Conservation (phyloP, 1,140 invertebrate species). For the Drosophila trapezifrons region DNA sequence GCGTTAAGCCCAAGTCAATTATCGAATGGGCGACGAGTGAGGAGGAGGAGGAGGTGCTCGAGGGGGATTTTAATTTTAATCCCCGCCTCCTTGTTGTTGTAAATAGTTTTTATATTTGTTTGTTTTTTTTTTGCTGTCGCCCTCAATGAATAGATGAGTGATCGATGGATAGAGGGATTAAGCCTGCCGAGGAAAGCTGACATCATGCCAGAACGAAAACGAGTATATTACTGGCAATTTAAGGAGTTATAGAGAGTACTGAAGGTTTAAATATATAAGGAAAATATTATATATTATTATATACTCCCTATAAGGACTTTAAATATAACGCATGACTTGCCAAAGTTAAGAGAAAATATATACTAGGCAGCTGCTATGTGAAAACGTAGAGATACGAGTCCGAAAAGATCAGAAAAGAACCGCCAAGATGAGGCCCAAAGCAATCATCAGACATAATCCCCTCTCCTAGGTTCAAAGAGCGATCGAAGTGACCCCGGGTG, state of each 20-base stretch:
- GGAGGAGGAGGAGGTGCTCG: neutral
- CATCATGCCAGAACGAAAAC: constrained; percentile 3
- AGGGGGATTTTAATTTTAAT: constrained; percentile 24
- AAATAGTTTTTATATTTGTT: constrained; percentile 8
- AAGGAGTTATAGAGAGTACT: too few species aligned
- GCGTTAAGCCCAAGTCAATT: constrained; percentile 71
- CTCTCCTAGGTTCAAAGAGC: constrained; percentile 21
- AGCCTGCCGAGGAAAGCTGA: neutral
- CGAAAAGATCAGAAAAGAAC: neutral
- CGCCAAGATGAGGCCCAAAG: neutral
- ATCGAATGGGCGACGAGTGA: constrained; percentile 33
- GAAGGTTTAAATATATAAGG: too few species aligned
- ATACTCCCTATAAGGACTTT: too few species aligned
- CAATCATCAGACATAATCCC: constrained; percentile 1
- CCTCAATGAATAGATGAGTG: constrained; percentile 28
- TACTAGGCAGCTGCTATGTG: neutral
- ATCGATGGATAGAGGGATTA: constrained; percentile 9
- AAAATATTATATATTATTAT: too few species aligned
- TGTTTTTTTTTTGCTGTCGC: constrained; percentile 10
- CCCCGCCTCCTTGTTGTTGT: constrained; percentile 14
- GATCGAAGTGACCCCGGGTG: constrained; percentile 17
- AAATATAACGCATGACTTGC: too few species aligned
- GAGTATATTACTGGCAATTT: too few species aligned
- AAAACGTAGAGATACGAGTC: neutral
- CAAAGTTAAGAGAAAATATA: too few species aligned